phyloP scores from a whole-genome alignment of 2,888 invertebrate species.

The Homarus gammarus region DNA sequence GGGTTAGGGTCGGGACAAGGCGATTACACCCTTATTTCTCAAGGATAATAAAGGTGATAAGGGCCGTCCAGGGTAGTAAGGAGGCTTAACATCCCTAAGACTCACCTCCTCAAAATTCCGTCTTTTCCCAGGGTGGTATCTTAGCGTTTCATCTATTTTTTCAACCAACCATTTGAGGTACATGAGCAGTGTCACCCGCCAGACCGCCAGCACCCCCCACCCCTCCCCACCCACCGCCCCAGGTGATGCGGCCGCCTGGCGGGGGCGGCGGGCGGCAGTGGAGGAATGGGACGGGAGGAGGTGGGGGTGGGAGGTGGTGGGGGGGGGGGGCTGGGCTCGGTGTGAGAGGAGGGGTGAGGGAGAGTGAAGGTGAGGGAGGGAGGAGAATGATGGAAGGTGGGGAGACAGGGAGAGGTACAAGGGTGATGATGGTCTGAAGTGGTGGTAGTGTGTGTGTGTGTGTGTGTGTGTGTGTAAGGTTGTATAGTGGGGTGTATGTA shows the following conservation, averaged over 20 bases:
- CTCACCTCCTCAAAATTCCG: conserved; percentile 9
- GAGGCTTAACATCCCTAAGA: conserved; percentile 30
- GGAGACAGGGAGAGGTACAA: conserved; percentile 18
- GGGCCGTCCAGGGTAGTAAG: not conserved
- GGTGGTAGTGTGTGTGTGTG: too few species aligned
- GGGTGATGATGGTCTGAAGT: too few species aligned
- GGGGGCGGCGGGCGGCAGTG: not conserved
- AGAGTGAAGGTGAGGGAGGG: conserved; percentile 8
- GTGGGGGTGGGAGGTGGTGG: conserved; percentile 19
- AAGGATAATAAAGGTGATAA: not conserved
- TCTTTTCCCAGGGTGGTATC: conserved; percentile 33
- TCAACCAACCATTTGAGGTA: conserved; percentile 33
- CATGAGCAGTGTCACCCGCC: conserved; percentile 62
- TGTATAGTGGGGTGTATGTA: too few species aligned
- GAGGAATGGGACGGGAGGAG: not conserved
- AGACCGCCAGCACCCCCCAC: conserved; percentile 14
- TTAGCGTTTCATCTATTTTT: conserved; percentile 47
- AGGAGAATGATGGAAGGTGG: not conserved
- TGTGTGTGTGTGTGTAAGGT: too few species aligned
- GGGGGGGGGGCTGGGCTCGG: conserved; percentile 22
- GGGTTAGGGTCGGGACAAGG: conserved; percentile 12
- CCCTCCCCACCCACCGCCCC: not conserved
- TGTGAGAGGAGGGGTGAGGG: not conserved
- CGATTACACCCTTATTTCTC: not conserved
- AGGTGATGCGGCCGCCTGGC: not conserved